Base-by-base conservation (phyloP, 1,140 invertebrate genomes). In the Mactra quadrangularis region DNA sequence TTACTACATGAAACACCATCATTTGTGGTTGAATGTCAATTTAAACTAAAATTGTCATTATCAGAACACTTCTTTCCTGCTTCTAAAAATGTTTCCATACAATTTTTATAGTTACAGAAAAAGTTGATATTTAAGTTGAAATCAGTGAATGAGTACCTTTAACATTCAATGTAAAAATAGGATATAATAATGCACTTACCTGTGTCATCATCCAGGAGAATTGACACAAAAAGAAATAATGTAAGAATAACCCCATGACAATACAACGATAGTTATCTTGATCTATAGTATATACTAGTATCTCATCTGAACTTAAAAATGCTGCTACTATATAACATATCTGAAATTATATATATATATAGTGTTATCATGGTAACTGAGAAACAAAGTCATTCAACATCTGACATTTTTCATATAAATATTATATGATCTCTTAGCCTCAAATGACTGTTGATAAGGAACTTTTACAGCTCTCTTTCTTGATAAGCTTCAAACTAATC, bases 151-250 rank as follows among this genome's bases (percentile, higher is more conserved):
- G n/a, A n/a, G n/a, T n/a, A n/a, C n/a, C n/a, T n/a, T n/a, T n/a
- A n/a, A n/a, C n/a, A n/a, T n/a, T n/a, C n/a, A n/a, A n/a, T n/a
- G n/a, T n/a, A n/a, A n/a, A n/a, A n/a, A n/a, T n/a, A n/a, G n/a
- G n/a, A n/a, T n/a, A n/a, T 25, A 53, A 19, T 6, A 66, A 25
- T 19, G 19, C 35, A 35, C 66, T 62, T 53, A 91, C 91, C 88
- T 91, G 90, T 45, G 87, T 86, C 75, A 91, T 97, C 76, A 99
- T 96, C 98, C 98, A 99, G 92, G 98, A 98, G 94, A 99, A 99
- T 79, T 97, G 97, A 33, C 97, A 95, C 89, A 99, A 94, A 93
- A 98, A 98, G 93, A 97, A 96, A 94, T 98, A 98, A 92, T 99
- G 98, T 94, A 97, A 96, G 86, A 95, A 94, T 57, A 97, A 95